A percentile compares a stretch with the other conserved stretches of the same genome.
These are phyloP conservation scores for Labrus mixtus DNA, from an alignment of 2,113 vertebrate species.

Conservation along the genomic window DNA sequence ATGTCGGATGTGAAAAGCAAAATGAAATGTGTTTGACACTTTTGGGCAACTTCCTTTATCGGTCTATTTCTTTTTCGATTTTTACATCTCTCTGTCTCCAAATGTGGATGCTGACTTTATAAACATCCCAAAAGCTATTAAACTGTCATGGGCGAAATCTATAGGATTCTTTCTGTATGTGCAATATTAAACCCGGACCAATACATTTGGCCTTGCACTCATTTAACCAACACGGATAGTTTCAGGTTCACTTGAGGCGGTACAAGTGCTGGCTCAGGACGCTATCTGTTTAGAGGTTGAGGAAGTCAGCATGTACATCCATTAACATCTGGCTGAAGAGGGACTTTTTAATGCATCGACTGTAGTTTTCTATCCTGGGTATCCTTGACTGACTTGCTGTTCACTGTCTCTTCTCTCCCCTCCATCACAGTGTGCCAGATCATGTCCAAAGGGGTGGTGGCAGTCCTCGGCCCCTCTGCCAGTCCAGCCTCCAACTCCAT, in stretches of 20 bases:
- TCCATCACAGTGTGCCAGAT: slow-evolving; percentile 94
- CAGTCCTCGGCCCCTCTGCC: slow-evolving; percentile 95
- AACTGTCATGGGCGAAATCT: neutral
- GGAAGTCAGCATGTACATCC: slow-evolving; percentile 41
- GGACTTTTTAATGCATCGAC: slow-evolving; percentile 24
- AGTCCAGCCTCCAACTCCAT: slow-evolving; percentile 98
- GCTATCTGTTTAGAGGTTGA: slow-evolving; percentile 25
- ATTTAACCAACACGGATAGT: slow-evolving; percentile 29
- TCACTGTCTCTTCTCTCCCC: neutral
- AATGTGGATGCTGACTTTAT: slow-evolving; percentile 18
- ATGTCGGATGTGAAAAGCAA: slow-evolving; percentile 42
- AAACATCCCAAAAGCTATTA: slow-evolving; percentile 30
- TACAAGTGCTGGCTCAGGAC: slow-evolving; percentile 38
- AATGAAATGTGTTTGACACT: slow-evolving; percentile 42
- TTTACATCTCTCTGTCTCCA: slow-evolving; percentile 31
- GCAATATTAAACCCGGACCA: slow-evolving; percentile 26
- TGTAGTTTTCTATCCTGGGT: slow-evolving; percentile 3
- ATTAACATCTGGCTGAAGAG: slow-evolving; percentile 47
- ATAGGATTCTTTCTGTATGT: neutral
- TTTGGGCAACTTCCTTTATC: slow-evolving; percentile 51
- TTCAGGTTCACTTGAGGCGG: slow-evolving; percentile 33
- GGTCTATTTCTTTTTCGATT: slow-evolving; percentile 32
- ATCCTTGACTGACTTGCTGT: slow-evolving; percentile 2
- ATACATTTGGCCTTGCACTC: slow-evolving; percentile 24
- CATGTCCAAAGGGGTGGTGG: slow-evolving; percentile 97